Base-by-base conservation (phyloP, 2,797 vertebrate genomes). In the Trachurus trachurus region DNA sequence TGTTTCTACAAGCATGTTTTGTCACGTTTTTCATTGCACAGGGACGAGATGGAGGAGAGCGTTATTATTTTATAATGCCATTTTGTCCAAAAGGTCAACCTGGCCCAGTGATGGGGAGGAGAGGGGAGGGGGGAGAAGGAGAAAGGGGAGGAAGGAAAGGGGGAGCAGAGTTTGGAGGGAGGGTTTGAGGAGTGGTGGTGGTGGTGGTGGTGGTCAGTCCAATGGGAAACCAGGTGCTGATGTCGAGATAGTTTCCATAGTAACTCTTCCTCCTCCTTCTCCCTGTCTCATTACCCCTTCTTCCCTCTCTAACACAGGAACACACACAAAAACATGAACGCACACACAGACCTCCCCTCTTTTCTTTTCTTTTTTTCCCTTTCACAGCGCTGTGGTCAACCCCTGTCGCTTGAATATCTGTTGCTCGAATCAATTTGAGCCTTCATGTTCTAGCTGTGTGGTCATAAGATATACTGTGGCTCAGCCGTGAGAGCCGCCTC, bases 201-300 rank as follows among this genome's bases (percentile, higher is more conserved):
- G 15, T 52, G 49, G 49, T 54, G 53, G 68, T 72, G 63, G 61
- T 78, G 74, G 88, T 78, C 86, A 87, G 76, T 88, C 87, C 85
- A 86, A 83, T 88, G 85, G 86, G 82, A 89, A 89, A 87, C 72
- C 74, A 83, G 78, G 82, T 85, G 85, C 80, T 90, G 89, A 93
- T 93, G 82, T 80, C 91, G 85, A 85, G 91, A 93, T 93, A 83
- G 93, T 94, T 94, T 86, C 93, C 93, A 94, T 93, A 89, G 92
- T 89, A 90, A 93, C 90, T 74, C 74, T 75, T 70, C 82, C 82
- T 80, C 76, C 77, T 76, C 74, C 80, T 62, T 52, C 65, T 71
- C 71, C 72, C 69, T 44, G 12, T 76, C 42, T 79, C 37, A 1
- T 19, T 82, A 59, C 76, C 74, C 69, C 52, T 12, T 72, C 74